These are phyloP conservation scores for Zeuzera pyrina DNA, from an alignment of 2,888 invertebrate genomes.

Conservation along the genomic window DNA sequence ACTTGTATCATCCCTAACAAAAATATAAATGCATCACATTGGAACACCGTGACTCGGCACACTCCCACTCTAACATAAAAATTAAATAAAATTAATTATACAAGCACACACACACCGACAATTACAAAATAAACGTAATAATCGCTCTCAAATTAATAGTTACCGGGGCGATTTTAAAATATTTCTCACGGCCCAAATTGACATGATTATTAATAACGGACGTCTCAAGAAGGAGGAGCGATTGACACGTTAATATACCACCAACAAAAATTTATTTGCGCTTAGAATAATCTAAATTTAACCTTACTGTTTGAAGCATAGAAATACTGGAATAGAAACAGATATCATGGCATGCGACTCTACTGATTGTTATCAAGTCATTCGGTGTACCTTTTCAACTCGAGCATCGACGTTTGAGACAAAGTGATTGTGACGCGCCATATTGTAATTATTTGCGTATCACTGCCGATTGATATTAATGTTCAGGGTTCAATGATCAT, in stretches of 20 bases:
- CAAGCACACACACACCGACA: conserved; percentile 48
- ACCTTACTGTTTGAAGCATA: conserved; percentile 16
- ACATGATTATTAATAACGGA: conserved; percentile 63
- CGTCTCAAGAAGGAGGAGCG: conserved; percentile 46
- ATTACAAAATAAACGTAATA: conserved; percentile 62
- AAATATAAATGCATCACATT: conserved; percentile 16
- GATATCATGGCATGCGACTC: conserved; percentile 26
- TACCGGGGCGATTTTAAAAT: conserved; percentile 42
- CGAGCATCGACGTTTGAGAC: conserved; percentile 47
- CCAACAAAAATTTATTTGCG: conserved; percentile 20
- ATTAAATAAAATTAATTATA: conserved; percentile 58
- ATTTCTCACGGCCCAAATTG: conserved; percentile 64
- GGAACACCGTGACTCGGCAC: conserved; percentile 39
- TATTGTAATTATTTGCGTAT: conserved; percentile 57
- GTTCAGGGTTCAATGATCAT: no score
- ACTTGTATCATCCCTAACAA: conserved; percentile 9
- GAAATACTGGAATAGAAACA: conserved; percentile 6
- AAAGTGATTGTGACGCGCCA: conserved; percentile 59
- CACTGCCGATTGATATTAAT: conserved; percentile 31
- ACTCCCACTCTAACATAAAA: conserved; percentile 48
- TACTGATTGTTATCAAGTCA: conserved; percentile 46
- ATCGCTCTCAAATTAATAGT: conserved; percentile 53
- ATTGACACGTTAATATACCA: conserved; percentile 62
- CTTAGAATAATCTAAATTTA: conserved; percentile 13
- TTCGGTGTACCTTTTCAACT: conserved; percentile 39